Evolutionary conservation across 2,113 vertebrate species (phyloP), one percentile per base, ranked within the genome.

Genomic region (Sander vitreus): DNA sequence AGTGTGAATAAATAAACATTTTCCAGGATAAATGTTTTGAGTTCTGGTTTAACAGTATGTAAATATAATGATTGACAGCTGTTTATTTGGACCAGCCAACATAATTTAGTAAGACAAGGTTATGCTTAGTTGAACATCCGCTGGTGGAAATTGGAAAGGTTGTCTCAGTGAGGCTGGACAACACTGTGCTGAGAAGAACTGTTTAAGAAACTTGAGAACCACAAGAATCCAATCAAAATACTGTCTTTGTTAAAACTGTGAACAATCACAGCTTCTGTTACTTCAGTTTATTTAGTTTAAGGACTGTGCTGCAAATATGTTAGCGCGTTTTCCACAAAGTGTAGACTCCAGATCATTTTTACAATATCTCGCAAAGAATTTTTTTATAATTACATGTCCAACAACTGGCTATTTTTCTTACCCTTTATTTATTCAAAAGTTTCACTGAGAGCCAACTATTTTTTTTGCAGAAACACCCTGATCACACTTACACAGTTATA

Each of bases 1-100:
- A 81, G 45, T 53, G 60, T 57, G 70, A 91, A 83, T 73, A 65
- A 66, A 57, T 45, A 71, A 70, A 66, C 2, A 0, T 75, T 55
- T 69, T 83, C 85, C 88, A 86, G 74, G 9, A 76, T 67, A 78
- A 82, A 86, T 77, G 78, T 82, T 80, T 66, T 48, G 47, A 68
- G n/a, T 59, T 53, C 51, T 73, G 59, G n/a, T 73, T 60, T 76
- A 78, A 80, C 78, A 58, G 76, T n/a, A 51, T 81, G 69, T 71
- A 76, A 75, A 81, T 48, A 81, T 3, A 0, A 11, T 74, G 78
- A 91, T 5, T 87, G 85, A 73, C 53, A 45, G 36, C n/a, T 73
- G 85, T 79, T 89, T 87, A 85, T 79, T 81, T 78, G 48, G 53
- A 79, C 12, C 62, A 73, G 73, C 53, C 82, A 71, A 16, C 76